Evolutionary conservation across 2,113 vertebrate genomes (phyloP).

Genomic region (Sander vitreus): DNA sequence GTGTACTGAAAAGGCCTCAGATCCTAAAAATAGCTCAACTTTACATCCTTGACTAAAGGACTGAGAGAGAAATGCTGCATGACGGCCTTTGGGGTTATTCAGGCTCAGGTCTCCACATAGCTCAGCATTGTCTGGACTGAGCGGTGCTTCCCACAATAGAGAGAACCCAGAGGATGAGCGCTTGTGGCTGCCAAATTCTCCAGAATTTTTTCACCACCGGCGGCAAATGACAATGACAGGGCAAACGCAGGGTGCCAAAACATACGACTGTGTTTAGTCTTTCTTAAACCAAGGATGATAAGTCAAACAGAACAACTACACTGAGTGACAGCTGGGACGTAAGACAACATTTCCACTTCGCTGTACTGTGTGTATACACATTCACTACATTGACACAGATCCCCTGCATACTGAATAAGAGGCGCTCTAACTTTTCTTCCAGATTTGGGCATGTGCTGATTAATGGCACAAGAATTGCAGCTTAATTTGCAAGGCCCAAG

Average conservation of each 20-base stretch:
- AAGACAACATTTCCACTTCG: conserved; percentile 1
- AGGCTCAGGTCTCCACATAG: not conserved
- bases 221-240: not conserved
- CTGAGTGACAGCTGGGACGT: not conserved
- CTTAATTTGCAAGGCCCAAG: not conserved
- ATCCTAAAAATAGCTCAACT: not conserved
- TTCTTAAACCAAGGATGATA: conserved; percentile 3
- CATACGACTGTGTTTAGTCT: conserved; percentile 3
- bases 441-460: conserved; percentile 5
- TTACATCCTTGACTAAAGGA: not conserved
- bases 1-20: not conserved
- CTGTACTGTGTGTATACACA: conserved; percentile 7
- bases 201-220: not conserved
- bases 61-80: not conserved
- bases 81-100: not conserved
- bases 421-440: not conserved
- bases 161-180: not conserved
- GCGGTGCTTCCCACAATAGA: not conserved
- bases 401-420: not conserved
- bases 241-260: conserved; percentile 13
- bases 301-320: not conserved
- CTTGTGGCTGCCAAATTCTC: conserved; percentile 2
- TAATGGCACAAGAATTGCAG: conserved; percentile 8
- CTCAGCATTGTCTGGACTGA: not conserved
- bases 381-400: conserved; percentile 1